Conservation (phyloP, 2,797 vertebrate species). For the Scomberomorus guttatus region DNA sequence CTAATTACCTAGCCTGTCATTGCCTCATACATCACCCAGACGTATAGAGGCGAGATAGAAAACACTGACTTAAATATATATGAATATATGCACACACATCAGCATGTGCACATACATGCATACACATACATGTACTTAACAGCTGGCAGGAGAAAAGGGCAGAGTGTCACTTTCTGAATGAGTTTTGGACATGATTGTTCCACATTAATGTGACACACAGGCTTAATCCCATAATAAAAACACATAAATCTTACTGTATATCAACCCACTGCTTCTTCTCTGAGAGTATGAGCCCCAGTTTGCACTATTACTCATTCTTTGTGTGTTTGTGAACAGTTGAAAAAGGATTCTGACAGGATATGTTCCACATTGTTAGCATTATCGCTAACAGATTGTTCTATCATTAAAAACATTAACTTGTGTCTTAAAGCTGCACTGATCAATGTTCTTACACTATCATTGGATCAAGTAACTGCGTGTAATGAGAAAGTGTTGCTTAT, state of each 20-base stretch:
- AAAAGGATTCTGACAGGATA: too few species aligned
- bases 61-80: constrained; percentile 33
- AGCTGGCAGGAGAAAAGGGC: background rate
- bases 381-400: too few species aligned
- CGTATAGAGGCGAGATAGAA: constrained; percentile 19
- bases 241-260: background rate
- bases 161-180: background rate
- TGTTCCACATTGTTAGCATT: background rate
- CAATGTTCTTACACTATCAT: background rate
- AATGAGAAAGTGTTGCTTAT: too few species aligned
- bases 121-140: background rate
- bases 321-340: too few species aligned
- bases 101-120: constrained; percentile 7
- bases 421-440: background rate
- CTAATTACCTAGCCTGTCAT: constrained; percentile 78
- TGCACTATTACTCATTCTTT: background rate
- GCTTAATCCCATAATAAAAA: background rate
- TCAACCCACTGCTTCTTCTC: too few species aligned
- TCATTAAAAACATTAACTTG: background rate
- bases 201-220: background rate
- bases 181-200: background rate
- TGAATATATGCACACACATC: constrained; percentile 25
- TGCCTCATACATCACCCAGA: constrained; percentile 71
- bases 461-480: background rate
- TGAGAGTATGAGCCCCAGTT: background rate